A percentile compares a stretch with the other conserved stretches of the same genome.
These are phyloP conservation scores for Malurus elegans DNA, from an alignment of 2,113 vertebrate species.

Conservation along the genomic window DNA sequence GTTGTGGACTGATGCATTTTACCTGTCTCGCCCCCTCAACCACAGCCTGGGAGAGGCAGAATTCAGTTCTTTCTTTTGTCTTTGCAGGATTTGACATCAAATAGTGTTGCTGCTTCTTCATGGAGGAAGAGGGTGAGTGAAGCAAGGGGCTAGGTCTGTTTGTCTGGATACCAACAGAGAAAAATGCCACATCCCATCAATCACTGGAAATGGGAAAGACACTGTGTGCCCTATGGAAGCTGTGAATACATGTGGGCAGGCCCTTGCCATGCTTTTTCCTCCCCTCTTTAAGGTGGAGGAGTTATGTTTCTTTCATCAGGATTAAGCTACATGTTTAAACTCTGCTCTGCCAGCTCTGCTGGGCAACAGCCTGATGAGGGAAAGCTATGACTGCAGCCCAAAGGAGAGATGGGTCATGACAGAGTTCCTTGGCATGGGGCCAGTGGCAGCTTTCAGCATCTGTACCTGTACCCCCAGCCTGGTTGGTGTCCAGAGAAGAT, in stretches of 20 bases:
- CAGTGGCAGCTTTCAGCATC: not conserved
- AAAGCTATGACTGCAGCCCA: not conserved
- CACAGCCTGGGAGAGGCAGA: not conserved
- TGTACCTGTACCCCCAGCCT: not conserved
- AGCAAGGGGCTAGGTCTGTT: not conserved
- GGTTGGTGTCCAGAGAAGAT: not conserved
- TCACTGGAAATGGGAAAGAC: not conserved
- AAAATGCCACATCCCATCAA: not conserved
- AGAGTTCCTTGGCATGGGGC: not conserved
- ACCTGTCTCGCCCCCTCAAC: constrained; percentile 25
- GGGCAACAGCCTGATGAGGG: not conserved
- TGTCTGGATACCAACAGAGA: not conserved
- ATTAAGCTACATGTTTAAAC: not conserved
- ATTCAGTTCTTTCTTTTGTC: not conserved
- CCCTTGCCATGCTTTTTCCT: not conserved
- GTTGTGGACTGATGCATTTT: constrained; percentile 9
- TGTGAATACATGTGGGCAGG: not conserved
- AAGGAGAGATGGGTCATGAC: not conserved
- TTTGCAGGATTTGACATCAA: not conserved
- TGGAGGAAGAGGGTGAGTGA: not conserved
- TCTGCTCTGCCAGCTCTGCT: not conserved
- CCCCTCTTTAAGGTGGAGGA: not conserved
- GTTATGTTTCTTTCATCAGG: not conserved
- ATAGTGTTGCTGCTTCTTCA: not conserved
- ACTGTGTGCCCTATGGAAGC: not conserved